Evolutionary conservation across 2,113 vertebrate species (phyloP), one percentile per base, ranked within the genome.

Genomic region (Chauna torquata): DNA sequence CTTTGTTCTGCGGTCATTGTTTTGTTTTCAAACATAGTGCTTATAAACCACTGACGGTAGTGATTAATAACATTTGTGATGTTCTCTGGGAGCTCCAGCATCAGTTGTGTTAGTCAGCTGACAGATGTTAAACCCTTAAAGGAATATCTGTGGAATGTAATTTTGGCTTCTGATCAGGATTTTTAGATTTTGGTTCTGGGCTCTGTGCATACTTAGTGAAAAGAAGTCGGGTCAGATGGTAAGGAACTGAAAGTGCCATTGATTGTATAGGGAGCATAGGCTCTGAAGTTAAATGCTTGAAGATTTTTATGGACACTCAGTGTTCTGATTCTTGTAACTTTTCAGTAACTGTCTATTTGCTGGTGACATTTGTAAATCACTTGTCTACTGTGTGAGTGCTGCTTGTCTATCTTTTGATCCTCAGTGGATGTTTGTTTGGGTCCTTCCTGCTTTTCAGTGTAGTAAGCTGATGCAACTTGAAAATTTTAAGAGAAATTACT

Each of bases 251-350:
- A 87, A 85, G 77, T 84, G 69, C 77, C 38, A 34, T 81, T 66
- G 82, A 54, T 85, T 88, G 57, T 28, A 11, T 66, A 57, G 38
- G 49, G 50, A 88, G 23, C 22, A 12, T 54, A 36, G 52, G 17
- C 18, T 88, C 62, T 88, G 69, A 58, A 47, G 25, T 40, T 78
- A 83, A 86, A 79, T 28, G 23, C 0, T 0, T 27, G 74, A 71
- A 89, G 77, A 34, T 71, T 91, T 96, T 94, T 92, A 50, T 86
- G 42, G 90, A 83, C 13, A 42, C 64, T 70, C 45, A 7, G 69
- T 77, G 52, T 94, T 91, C 36, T 71, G 80, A 86, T 93, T 94
- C 92, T 91, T 88, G 32, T 81, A 62, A 84, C 59, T 86, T 84
- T 54, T 80, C 65, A 93, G 45, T 72, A 83, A 86, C 61, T 86